Evolutionary conservation across 2,888 invertebrate genomes (phyloP).

Genomic region (Rugalucina vietnamica): DNA sequence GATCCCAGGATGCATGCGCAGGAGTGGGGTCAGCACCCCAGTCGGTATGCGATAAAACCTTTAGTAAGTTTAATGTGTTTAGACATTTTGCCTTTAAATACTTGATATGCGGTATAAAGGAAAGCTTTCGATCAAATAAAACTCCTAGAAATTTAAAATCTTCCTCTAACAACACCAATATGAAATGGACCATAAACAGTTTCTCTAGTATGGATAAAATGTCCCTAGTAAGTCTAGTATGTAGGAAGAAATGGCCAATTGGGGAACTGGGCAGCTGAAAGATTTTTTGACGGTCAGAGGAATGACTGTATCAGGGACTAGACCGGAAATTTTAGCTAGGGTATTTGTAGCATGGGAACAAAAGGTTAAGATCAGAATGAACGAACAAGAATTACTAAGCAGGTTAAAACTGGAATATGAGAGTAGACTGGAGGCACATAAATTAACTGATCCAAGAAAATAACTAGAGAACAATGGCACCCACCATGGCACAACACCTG

Average conservation of each 20-base stretch:
- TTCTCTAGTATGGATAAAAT: background rate
- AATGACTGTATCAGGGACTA: background rate
- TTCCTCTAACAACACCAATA: too few species aligned
- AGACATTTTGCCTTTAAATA: too few species aligned
- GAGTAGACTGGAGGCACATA: background rate
- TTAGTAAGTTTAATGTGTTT: too few species aligned
- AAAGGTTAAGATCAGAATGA: background rate
- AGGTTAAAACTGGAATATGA: background rate
- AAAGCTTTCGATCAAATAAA: too few species aligned
- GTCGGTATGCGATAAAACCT: too few species aligned
- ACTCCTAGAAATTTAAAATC: too few species aligned
- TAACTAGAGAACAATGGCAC: background rate
- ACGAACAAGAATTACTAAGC: background rate
- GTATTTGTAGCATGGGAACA: background rate
- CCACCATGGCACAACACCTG: too few species aligned
- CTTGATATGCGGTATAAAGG: too few species aligned
- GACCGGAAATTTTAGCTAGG: background rate
- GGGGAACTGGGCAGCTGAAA: conserved; percentile 1
- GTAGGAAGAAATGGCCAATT: background rate
- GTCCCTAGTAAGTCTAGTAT: background rate
- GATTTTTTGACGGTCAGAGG: background rate
- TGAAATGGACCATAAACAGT: too few species aligned
- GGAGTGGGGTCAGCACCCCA: too few species aligned
- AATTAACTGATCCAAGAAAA: background rate
- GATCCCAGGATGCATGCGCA: too few species aligned